A percentile compares a stretch with the other conserved stretches of the same genome.
Evolutionary conservation across 2,888 invertebrate genomes (phyloP).

Genomic region (Cryptocheilus praepositus): DNA sequence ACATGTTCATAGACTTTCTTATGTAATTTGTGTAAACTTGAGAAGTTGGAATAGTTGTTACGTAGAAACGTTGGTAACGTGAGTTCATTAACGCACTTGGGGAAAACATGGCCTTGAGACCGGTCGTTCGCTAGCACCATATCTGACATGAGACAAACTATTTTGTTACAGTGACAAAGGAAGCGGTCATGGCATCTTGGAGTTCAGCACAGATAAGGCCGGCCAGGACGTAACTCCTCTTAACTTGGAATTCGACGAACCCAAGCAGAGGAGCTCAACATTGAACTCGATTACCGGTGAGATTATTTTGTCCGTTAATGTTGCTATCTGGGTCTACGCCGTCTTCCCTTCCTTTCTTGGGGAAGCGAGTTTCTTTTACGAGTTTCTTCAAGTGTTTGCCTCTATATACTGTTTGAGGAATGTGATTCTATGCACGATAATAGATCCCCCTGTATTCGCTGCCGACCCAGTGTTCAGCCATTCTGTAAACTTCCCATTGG

Average conservation of each 20-base stretch:
- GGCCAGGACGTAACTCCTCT: constrained; percentile 92
- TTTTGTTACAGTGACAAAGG: constrained; percentile 70
- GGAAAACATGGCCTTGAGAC: neutral
- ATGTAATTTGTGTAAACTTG: neutral
- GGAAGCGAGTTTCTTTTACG: too few relatives aligned
- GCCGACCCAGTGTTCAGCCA: constrained; percentile 1
- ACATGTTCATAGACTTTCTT: too few relatives aligned
- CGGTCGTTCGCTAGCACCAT: neutral
- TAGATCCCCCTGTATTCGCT: constrained; percentile 21
- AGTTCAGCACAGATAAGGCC: constrained; percentile 91
- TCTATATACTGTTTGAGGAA: constrained; percentile 62
- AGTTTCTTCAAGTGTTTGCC: constrained; percentile 37
- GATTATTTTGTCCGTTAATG: constrained; percentile 17
- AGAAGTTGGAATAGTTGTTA: too few relatives aligned
- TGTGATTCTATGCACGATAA: constrained; percentile 65
- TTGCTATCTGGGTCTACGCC: constrained; percentile 8
- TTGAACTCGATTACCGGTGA: constrained; percentile 86
- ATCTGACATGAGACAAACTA: neutral
- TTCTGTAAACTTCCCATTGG: neutral
- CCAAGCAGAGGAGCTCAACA: constrained; percentile 82
- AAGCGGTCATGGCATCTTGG: constrained; percentile 84
- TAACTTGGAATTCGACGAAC: constrained; percentile 85
- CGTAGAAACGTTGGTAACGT: too few relatives aligned
- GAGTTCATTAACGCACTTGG: neutral
- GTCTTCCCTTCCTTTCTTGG: constrained; percentile 19